Percentiles rank a stretch among this genome's conserved stretches.
Evolutionary conservation across 2,113 vertebrate genomes (phyloP).

Genomic region (Amia ocellicauda): DNA sequence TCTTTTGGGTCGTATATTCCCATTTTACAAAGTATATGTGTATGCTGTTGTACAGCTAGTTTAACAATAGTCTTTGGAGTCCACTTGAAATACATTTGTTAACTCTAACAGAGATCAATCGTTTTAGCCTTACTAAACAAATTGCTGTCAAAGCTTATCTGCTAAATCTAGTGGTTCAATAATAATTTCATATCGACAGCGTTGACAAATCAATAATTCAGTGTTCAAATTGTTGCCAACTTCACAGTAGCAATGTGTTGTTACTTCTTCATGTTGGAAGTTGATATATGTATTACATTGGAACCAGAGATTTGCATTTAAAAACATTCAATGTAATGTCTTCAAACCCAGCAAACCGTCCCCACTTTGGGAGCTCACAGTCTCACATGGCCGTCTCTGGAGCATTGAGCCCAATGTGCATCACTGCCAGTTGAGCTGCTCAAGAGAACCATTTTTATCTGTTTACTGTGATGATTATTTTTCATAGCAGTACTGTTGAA

Average conservation of each 20-base stretch:
- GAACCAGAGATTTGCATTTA: no score
- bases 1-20: not conserved
- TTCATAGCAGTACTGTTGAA: not conserved
- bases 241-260: no score
- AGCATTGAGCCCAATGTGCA: no score
- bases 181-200: not conserved
- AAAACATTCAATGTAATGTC: no score
- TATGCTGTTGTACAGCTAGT: not conserved
- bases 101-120: not conserved
- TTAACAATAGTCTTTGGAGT: conserved; percentile 5
- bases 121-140: not conserved
- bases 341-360: no score
- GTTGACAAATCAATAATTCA: not conserved
- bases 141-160: conserved; percentile 1
- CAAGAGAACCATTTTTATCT: no score
- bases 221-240: not conserved
- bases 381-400: no score
- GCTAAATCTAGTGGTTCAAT: not conserved
- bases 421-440: no score
- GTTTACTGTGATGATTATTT: no score
- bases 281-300: no score
- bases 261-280: no score
- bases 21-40: not conserved
- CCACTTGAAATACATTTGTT: conserved; percentile 1
- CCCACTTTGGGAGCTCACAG: no score